Evolutionary conservation across 2,113 vertebrate species (phyloP).

Genomic region (Scophthalmus maximus): DNA sequence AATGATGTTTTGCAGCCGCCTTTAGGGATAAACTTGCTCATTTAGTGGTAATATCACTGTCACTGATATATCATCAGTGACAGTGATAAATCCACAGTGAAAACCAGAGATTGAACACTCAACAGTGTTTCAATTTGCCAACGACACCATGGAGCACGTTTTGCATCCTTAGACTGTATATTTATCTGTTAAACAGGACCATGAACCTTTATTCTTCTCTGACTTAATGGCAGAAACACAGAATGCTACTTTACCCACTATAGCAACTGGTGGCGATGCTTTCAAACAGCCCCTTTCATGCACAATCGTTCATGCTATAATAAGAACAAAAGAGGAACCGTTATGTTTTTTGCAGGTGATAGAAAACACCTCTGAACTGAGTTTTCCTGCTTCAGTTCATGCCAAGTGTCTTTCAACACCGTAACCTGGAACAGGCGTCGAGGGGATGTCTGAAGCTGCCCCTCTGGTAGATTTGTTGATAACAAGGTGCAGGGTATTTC

Average conservation of each 20-base stretch:
- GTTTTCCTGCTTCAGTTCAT: not conserved
- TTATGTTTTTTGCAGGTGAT: not conserved
- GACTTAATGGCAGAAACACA: not conserved
- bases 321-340: not conserved
- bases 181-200: not conserved
- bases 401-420: not conserved
- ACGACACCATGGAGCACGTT: not conserved
- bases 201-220: not conserved
- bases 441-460: conserved; percentile 11
- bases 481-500: conserved; percentile 44
- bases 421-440: conserved; percentile 6
- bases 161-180: not conserved
- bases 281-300: not conserved
- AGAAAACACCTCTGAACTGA: not conserved
- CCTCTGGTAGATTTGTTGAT: conserved; percentile 38
- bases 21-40: conserved; percentile 1
- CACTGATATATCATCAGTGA: conserved; percentile 12
- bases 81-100: conserved; percentile 12
- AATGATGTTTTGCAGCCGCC: conserved; percentile 13
- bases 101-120: conserved; percentile 19
- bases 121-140: conserved; percentile 1
- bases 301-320: not conserved
- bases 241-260: not conserved
- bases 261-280: not conserved
- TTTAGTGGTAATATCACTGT: conserved; percentile 9